Percentiles rank a stretch among this genome's conserved stretches.
Conservation (phyloP, 2,113 vertebrate species). For the Microcebus griseorufus region DNA sequence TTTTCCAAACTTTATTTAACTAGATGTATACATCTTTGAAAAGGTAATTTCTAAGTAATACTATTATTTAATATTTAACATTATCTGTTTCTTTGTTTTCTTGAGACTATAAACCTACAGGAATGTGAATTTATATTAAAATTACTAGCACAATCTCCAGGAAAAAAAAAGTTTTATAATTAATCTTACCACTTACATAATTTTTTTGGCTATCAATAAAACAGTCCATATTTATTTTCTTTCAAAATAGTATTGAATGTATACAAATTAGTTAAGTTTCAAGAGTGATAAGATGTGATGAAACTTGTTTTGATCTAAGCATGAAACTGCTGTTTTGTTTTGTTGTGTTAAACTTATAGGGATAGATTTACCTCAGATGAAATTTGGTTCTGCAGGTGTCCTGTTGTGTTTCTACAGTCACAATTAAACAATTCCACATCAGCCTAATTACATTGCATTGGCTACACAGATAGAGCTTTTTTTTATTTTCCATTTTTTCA, state of each 20-base stretch:
- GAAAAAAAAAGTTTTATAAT: neutral
- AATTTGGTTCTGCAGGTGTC: neutral
- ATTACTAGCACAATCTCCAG: neutral
- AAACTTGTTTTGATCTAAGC: neutral
- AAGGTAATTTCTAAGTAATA: neutral
- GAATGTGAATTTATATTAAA: neutral
- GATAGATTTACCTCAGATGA: neutral
- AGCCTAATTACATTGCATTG: conserved; percentile 10
- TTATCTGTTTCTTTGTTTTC: neutral
- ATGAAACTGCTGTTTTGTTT: neutral
- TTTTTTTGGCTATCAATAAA: neutral
- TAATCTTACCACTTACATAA: neutral
- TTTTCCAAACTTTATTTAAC: neutral
- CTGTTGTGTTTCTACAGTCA: neutral
- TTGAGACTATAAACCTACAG: neutral
- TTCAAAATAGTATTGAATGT: neutral
- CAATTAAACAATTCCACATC: conserved; percentile 27
- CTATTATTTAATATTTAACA: neutral
- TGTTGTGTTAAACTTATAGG: neutral
- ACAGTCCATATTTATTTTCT: neutral
- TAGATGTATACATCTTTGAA: neutral
- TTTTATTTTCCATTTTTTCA: neutral
- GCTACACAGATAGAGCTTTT: neutral
- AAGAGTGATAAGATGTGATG: neutral
- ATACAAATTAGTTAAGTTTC: neutral